phyloP scores from a whole-genome alignment of 1,140 invertebrate species.

The Anastrepha ludens region DNA sequence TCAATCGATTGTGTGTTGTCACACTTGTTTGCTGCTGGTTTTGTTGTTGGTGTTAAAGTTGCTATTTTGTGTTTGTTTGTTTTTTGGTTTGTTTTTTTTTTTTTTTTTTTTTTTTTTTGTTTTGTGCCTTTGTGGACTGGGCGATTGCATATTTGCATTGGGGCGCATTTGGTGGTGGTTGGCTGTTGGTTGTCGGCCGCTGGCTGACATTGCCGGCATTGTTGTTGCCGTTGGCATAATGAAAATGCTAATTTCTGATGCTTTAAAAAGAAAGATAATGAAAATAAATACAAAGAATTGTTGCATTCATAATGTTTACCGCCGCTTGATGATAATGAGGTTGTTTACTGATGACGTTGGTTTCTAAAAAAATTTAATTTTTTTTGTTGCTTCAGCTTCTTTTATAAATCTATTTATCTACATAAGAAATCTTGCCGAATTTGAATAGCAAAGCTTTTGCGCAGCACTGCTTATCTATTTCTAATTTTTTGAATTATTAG shows the following conservation, averaged over 20 bases:
- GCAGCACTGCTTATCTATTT: too few species aligned
- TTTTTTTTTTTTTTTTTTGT: neutral
- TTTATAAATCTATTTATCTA: too few species aligned
- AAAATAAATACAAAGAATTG: neutral
- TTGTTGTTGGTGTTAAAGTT: neutral
- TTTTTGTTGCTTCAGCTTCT: too few species aligned
- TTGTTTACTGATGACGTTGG: too few species aligned
- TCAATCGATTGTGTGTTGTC: conserved; percentile 27
- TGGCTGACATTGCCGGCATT: conserved; percentile 26
- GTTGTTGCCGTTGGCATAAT: neutral
- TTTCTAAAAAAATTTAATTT: too few species aligned
- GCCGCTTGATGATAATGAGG: too few species aligned
- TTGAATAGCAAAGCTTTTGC: too few species aligned
- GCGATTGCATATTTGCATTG: conserved; percentile 26
- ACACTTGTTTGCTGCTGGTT: neutral
- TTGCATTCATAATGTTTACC: neutral
- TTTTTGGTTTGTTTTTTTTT: neutral
- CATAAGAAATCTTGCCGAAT: too few species aligned
- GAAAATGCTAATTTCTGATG: neutral
- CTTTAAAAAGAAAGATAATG: neutral
- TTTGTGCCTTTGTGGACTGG: neutral
- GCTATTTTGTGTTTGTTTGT: neutral
- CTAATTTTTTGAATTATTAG: too few species aligned
- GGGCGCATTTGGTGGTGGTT: neutral
- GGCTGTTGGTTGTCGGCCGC: neutral